Evolutionary conservation across 30 jellyfish, hydroid and myxozoan genomes (phyloP).

Genomic region (Aurelia coerulea): DNA sequence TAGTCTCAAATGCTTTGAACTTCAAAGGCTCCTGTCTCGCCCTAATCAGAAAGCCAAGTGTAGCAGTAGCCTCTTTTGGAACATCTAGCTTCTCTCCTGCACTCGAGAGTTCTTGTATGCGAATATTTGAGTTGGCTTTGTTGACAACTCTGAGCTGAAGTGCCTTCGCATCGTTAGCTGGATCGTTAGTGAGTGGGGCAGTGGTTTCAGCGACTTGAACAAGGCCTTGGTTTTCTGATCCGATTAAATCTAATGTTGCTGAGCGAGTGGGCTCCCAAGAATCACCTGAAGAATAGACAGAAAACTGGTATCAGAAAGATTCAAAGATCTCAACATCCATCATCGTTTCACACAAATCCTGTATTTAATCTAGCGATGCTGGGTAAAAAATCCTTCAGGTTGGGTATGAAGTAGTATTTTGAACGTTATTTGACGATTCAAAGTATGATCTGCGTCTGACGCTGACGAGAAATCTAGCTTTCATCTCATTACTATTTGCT

Average conservation of each 20-base stretch:
- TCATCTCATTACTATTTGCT: no score
- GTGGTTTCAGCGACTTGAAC: slow-evolving; percentile 42
- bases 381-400: no score
- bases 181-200: slow-evolving; percentile 6
- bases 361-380: no score
- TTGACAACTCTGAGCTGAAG: slow-evolving; percentile 55
- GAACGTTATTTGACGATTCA: no score
- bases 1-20: slow-evolving; percentile 84
- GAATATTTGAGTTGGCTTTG: slow-evolving; percentile 40
- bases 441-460: no score
- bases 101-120: slow-evolving; percentile 75
- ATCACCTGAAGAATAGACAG: slow-evolving; percentile 31
- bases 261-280: slow-evolving; percentile 68
- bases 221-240: slow-evolving; percentile 52
- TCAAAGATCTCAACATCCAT: no score
- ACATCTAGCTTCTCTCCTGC: slow-evolving; percentile 91
- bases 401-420: no score
- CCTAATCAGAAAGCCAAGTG: slow-evolving; percentile 79
- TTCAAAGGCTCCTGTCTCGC: slow-evolving; percentile 88
- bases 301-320: no score
- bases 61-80: slow-evolving; percentile 93
- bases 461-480: no score
- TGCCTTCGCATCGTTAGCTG: slow-evolving; percentile 39
- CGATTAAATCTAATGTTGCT: slow-evolving; percentile 38
- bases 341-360: no score